A percentile compares a stretch with the other conserved stretches of the same genome.
These are phyloP conservation scores for Coptodon rendalli DNA, from an alignment of 2,113 vertebrate genomes.

Conservation along the genomic window DNA sequence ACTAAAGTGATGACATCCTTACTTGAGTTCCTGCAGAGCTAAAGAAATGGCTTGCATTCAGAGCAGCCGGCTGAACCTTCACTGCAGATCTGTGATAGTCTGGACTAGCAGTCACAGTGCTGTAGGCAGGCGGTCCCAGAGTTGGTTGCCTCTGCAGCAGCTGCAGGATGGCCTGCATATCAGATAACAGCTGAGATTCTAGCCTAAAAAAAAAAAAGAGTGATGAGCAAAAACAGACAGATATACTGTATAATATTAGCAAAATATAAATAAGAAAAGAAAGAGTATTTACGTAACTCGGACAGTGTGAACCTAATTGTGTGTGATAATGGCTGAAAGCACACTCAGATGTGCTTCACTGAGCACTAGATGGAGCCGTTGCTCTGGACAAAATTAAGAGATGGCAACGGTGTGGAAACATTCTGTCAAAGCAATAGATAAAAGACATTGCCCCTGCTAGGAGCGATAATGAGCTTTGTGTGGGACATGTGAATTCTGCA, in stretches of 20 bases:
- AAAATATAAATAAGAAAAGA: background rate
- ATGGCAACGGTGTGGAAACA: background rate
- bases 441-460: conserved; percentile 8
- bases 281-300: background rate
- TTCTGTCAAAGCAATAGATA: conserved; percentile 10
- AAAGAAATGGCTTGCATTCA: conserved; percentile 80
- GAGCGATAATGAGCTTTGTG: conserved; percentile 55
- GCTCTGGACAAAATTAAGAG: background rate
- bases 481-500: conserved; percentile 44
- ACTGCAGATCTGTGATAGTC: conserved; percentile 80
- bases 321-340: background rate
- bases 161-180: conserved; percentile 92
- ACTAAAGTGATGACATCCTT: background rate
- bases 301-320: background rate
- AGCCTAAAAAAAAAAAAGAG: conserved; percentile 69
- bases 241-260: background rate
- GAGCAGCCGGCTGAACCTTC: conserved; percentile 71
- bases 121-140: conserved; percentile 90
- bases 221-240: background rate
- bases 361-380: conserved; percentile 48
- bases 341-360: background rate
- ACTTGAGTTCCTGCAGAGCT: conserved; percentile 81
- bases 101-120: conserved; percentile 81
- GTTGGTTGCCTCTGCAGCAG: conserved; percentile 88
- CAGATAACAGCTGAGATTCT: conserved; percentile 93